Percentiles rank a stretch among this genome's conserved stretches.
Evolutionary conservation across 2,888 invertebrate species (phyloP).

Genomic region (Odontothrips loti): DNA sequence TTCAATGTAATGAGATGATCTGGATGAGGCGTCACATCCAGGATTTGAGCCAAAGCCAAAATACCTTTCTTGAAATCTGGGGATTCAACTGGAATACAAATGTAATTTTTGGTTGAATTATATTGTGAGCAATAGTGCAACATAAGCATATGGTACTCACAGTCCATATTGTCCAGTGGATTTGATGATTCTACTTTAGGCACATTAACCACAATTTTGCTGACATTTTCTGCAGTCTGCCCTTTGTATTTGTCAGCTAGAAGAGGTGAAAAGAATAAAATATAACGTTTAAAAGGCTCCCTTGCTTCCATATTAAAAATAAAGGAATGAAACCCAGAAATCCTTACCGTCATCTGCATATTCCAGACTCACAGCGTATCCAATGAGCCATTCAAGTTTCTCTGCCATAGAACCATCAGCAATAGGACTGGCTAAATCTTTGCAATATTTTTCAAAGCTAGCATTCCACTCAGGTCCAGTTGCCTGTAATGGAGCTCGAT

Average conservation of each 20-base stretch:
- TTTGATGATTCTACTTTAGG: slow-evolving; percentile 75
- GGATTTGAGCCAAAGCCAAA: slow-evolving; percentile 67
- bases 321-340: slow-evolving; percentile 15
- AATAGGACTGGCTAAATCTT: slow-evolving; percentile 69
- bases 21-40: slow-evolving; percentile 76
- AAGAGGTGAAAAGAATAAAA: slow-evolving; percentile 42
- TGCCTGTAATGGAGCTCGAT: slow-evolving; percentile 67
- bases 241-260: slow-evolving; percentile 66
- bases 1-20: slow-evolving; percentile 72
- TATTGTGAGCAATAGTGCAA: slow-evolving; percentile 22
- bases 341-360: slow-evolving; percentile 71
- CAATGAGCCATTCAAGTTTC: slow-evolving; percentile 80
- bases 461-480: slow-evolving; percentile 64
- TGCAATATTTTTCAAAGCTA: slow-evolving; percentile 68
- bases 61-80: slow-evolving; percentile 80
- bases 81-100: slow-evolving; percentile 63
- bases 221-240: slow-evolving; percentile 58
- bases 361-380: slow-evolving; percentile 76
- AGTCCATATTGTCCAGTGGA: slow-evolving; percentile 79
- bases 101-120: slow-evolving; percentile 29
- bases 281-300: slow-evolving; percentile 26
- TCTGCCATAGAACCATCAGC: slow-evolving; percentile 56
- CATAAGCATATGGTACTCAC: slow-evolving; percentile 56
- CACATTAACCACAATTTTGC: slow-evolving; percentile 54
- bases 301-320: background rate